Evolutionary conservation across 2,888 invertebrate species (phyloP).

Genomic region (Epistrophe eligans): DNA sequence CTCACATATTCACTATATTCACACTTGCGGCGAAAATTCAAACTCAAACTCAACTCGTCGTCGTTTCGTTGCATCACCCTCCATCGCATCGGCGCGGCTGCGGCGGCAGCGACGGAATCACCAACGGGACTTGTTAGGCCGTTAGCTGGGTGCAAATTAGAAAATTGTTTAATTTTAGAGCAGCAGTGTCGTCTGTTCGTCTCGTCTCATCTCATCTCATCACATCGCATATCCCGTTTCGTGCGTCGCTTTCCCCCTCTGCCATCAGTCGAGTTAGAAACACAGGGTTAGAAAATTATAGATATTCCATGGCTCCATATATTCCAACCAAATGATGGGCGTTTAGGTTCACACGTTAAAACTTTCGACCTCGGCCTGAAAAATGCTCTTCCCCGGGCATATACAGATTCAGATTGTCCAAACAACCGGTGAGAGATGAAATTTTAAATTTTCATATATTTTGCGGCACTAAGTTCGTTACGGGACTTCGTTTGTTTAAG

Average conservation of each 20-base stretch:
- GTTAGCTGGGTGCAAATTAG: constrained; percentile 75
- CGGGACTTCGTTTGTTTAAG: constrained; percentile 33
- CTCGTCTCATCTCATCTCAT: constrained; percentile 32
- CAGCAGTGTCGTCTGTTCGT: constrained; percentile 51
- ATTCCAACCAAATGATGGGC: constrained; percentile 34
- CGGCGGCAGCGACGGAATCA: constrained; percentile 39
- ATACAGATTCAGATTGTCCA: constrained; percentile 47
- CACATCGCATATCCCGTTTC: neutral
- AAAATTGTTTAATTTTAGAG: constrained; percentile 73
- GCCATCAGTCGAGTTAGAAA: neutral
- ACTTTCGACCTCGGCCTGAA: constrained; percentile 17
- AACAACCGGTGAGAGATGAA: constrained; percentile 59
- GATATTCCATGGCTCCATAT: constrained; percentile 30
- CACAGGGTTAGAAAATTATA: constrained; percentile 51
- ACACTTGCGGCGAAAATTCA: constrained; percentile 40
- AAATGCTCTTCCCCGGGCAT: constrained; percentile 49
- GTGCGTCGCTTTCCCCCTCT: neutral
- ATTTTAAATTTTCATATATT: constrained; percentile 73
- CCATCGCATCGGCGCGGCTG: neutral
- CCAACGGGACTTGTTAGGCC: constrained; percentile 71
- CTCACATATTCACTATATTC: constrained; percentile 42
- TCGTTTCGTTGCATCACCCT: neutral
- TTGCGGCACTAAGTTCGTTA: constrained; percentile 63
- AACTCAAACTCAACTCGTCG: constrained; percentile 14
- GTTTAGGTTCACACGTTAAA: constrained; percentile 25